Evolutionary conservation across 1,140 invertebrate species (phyloP).

Genomic region (Wiebesia pumilae): DNA sequence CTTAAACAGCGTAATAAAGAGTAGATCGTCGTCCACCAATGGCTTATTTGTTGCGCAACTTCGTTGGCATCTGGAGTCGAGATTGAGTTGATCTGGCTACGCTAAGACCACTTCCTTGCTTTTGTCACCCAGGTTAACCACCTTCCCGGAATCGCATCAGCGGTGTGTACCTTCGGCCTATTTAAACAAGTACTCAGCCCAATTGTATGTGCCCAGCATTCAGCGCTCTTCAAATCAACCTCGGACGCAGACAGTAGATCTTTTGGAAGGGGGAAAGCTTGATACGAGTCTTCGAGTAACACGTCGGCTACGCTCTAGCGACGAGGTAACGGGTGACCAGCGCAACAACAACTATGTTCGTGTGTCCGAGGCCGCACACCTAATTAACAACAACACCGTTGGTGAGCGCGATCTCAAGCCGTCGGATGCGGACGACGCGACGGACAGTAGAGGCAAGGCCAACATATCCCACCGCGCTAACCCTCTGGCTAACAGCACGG

Average conservation of each 20-base stretch:
- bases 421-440: constrained; percentile 28
- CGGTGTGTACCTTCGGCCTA: constrained; percentile 36
- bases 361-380: constrained; percentile 39
- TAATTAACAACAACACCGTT: constrained; percentile 52
- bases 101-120: background rate
- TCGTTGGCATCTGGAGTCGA: background rate
- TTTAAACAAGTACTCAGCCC: constrained; percentile 40
- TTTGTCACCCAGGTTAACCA: constrained; percentile 38
- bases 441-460: constrained; percentile 26
- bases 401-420: constrained; percentile 31
- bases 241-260: constrained; percentile 47
- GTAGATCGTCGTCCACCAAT: no score
- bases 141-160: constrained; percentile 43
- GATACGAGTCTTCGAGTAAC: background rate
- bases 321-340: constrained; percentile 63
- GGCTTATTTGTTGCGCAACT: background rate
- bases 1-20: no score
- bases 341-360: constrained; percentile 50
- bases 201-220: constrained; percentile 31
- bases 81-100: background rate
- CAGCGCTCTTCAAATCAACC: background rate
- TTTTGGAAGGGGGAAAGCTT: constrained; percentile 61
- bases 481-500: constrained; percentile 59
- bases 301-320: constrained; percentile 54
- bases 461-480: constrained; percentile 30